A percentile compares a stretch with the other conserved stretches of the same genome.
These are phyloP conservation scores for Spilarctia lutea DNA, from an alignment of 2,888 invertebrate species.

Conservation along the genomic window DNA sequence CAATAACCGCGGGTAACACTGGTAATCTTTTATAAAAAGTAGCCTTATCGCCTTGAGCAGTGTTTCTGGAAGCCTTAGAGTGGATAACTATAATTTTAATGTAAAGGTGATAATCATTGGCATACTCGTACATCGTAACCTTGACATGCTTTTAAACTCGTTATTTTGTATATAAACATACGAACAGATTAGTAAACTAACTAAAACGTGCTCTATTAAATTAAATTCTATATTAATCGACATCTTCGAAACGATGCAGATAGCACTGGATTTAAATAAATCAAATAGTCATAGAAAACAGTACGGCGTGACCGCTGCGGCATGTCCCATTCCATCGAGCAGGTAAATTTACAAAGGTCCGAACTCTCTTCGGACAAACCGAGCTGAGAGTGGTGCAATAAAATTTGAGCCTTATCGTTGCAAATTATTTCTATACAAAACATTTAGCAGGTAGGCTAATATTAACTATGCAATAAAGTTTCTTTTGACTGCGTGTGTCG, in stretches of 20 bases:
- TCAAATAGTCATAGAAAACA: conserved; percentile 51
- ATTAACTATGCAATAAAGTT: conserved; percentile 58
- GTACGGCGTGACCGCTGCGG: conserved; percentile 48
- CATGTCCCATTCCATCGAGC: conserved; percentile 61
- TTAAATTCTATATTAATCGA: conserved; percentile 16
- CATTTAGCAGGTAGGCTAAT: conserved; percentile 44
- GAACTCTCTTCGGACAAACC: conserved; percentile 60
- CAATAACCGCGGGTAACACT: too few relatives aligned
- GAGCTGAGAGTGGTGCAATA: conserved; percentile 56
- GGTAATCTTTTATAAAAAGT: neutral
- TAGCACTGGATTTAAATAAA: conserved; percentile 30
- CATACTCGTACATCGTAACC: neutral
- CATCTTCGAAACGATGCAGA: conserved; percentile 11
- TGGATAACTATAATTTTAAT: neutral
- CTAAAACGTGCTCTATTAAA: neutral
- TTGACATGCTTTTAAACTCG: neutral
- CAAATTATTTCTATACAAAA: conserved; percentile 36
- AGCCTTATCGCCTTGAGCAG: neutral
- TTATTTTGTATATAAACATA: neutral
- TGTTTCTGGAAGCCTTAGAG: neutral
- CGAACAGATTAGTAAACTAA: neutral
- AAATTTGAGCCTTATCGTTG: conserved; percentile 59
- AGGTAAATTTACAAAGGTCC: conserved; percentile 77
- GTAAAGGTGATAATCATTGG: neutral
- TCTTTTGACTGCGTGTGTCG: conserved; percentile 60